phyloP scores from a whole-genome alignment of 2,888 invertebrate species.

The Eupithecia dodoneata region DNA sequence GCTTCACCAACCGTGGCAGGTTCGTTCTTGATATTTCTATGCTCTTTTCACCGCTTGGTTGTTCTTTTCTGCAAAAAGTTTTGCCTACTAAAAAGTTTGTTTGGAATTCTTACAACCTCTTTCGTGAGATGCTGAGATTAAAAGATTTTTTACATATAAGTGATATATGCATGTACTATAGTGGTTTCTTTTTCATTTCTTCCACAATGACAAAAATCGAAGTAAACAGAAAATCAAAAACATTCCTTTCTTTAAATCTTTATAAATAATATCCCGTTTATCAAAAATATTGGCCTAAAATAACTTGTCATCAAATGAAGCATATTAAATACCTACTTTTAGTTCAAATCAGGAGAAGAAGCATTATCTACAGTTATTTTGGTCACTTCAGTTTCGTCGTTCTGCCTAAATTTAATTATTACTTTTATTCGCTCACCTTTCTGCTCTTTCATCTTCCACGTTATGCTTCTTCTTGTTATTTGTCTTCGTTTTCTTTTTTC shows the following conservation, averaged over 20 bases:
- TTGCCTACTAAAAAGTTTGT: neutral
- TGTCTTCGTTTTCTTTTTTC: neutral
- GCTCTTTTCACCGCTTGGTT: conserved; percentile 17
- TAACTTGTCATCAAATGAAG: too few relatives aligned
- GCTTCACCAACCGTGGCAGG: conserved; percentile 50
- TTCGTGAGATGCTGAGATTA: neutral
- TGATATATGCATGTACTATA: too few relatives aligned
- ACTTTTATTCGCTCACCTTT: neutral
- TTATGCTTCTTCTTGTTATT: conserved; percentile 7
- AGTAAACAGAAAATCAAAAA: too few relatives aligned
- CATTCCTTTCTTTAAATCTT: too few relatives aligned
- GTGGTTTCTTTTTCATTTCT: too few relatives aligned
- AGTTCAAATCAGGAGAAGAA: neutral
- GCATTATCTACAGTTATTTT: neutral
- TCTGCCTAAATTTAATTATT: neutral
- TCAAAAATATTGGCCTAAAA: too few relatives aligned
- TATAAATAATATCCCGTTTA: too few relatives aligned
- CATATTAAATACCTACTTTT: too few relatives aligned
- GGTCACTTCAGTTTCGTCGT: neutral
- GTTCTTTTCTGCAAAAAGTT: conserved; percentile 5
- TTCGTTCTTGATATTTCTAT: neutral
- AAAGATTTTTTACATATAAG: neutral
- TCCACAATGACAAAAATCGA: too few relatives aligned
- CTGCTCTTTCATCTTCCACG: neutral
- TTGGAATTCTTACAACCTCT: neutral